These are phyloP conservation scores for Drosophila algonquin DNA, from an alignment of 2,888 invertebrate species.

Conservation along the genomic window DNA sequence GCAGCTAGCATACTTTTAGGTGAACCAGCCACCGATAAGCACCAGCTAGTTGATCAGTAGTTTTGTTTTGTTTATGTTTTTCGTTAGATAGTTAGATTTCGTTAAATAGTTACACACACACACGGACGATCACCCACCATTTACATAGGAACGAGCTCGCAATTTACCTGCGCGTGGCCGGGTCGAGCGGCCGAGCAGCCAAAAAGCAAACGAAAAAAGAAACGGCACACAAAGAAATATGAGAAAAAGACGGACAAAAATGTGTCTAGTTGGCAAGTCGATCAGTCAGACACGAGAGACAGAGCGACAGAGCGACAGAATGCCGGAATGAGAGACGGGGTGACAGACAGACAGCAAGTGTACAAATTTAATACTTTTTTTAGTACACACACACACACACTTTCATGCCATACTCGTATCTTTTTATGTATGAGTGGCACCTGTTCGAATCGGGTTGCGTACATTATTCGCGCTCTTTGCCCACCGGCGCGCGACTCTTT, in stretches of 20 bases:
- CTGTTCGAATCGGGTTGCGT: conserved; percentile 53
- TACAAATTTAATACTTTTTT: conserved; percentile 48
- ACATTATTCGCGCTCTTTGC: conserved; percentile 52
- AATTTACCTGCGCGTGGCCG: conserved; percentile 34
- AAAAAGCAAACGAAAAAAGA: conserved; percentile 26
- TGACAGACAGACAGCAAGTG: conserved; percentile 32
- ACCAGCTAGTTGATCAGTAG: conserved; percentile 16
- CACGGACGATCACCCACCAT: conserved; percentile 8
- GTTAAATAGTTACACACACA: not conserved
- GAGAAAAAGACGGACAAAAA: conserved; percentile 41
- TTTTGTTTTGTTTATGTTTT: too few relatives aligned
- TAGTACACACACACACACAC: not conserved
- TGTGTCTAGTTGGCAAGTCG: conserved; percentile 58
- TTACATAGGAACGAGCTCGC: conserved; percentile 4
- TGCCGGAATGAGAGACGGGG: not conserved
- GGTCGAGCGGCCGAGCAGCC: conserved; percentile 7
- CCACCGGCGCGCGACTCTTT: conserved; percentile 26
- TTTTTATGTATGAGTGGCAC: conserved; percentile 44
- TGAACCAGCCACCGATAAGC: not conserved
- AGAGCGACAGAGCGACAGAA: not conserved
- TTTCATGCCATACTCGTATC: not conserved
- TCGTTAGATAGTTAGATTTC: too few relatives aligned
- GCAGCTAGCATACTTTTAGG: not conserved
- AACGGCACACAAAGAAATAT: conserved; percentile 36
- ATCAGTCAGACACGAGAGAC: conserved; percentile 23